Evolutionary conservation across 2,113 vertebrate species (phyloP).

Genomic region (Neopipo cinnamomea): DNA sequence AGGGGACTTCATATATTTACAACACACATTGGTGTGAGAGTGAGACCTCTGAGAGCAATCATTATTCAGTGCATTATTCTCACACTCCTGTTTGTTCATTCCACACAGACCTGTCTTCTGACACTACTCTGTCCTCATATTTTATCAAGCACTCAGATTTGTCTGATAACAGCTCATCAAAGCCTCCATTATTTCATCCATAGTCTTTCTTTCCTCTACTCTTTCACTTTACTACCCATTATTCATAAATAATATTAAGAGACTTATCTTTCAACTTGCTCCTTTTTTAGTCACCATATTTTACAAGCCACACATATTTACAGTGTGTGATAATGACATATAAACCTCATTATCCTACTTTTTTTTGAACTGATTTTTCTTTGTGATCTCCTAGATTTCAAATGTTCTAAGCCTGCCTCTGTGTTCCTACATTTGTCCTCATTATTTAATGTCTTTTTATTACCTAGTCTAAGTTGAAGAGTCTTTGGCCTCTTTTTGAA

Average conservation of each 20-base stretch:
- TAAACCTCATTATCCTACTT: conserved; percentile 65
- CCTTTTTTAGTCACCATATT: conserved; percentile 60
- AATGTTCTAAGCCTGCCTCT: conserved; percentile 40
- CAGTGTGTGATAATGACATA: conserved; percentile 48
- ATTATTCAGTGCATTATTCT: conserved; percentile 28
- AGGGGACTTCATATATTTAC: conserved; percentile 44
- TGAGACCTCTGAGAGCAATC: conserved; percentile 19
- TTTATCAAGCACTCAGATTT: conserved; percentile 68
- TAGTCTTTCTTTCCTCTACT: conserved; percentile 48
- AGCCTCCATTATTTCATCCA: conserved; percentile 70
- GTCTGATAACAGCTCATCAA: conserved; percentile 70
- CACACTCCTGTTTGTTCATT: conserved; percentile 43
- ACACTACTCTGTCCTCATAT: conserved; percentile 44
- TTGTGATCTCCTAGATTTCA: conserved; percentile 54
- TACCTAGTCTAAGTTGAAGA: conserved; percentile 38
- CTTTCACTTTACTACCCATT: conserved; percentile 65
- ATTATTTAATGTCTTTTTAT: conserved; percentile 61
- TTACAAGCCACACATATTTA: conserved; percentile 66
- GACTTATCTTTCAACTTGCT: conserved; percentile 61
- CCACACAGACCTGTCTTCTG: conserved; percentile 50
- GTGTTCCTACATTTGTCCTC: conserved; percentile 23
- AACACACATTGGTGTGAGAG: not conserved
- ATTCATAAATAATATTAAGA: conserved; percentile 70
- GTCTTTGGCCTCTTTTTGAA: not conserved
- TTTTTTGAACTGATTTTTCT: conserved; percentile 56